Evolutionary conservation across 1,140 invertebrate genomes (phyloP).

Genomic region (Saxidomus purpurata): DNA sequence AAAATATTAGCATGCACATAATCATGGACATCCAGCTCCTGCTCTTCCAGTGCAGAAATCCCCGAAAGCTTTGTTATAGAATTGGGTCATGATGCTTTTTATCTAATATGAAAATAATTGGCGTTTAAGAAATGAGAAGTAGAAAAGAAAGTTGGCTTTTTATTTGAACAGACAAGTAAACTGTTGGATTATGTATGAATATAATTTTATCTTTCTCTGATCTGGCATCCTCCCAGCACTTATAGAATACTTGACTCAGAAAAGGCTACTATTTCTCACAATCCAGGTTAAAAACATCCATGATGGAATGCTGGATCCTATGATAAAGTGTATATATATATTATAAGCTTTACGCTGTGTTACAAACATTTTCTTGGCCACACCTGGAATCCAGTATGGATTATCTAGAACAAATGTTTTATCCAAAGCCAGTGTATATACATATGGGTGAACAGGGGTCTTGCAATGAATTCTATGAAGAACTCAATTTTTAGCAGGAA

Average conservation of each 20-base stretch:
- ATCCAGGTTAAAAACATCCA: not conserved
- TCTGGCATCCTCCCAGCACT: not conserved
- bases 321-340: not conserved
- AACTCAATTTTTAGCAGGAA: too few relatives aligned
- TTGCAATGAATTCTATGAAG: not conserved
- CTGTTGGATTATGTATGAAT: too few relatives aligned
- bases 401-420: not conserved
- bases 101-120: too few relatives aligned
- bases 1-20: too few relatives aligned
- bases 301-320: conserved; percentile 8
- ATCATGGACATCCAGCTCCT: too few relatives aligned
- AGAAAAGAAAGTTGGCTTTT: too few relatives aligned
- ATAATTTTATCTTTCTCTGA: not conserved
- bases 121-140: too few relatives aligned
- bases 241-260: conserved; percentile 36
- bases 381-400: conserved; percentile 30
- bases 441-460: not conserved
- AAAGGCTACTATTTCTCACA: conserved; percentile 15
- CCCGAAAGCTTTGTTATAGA: too few relatives aligned
- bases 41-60: too few relatives aligned
- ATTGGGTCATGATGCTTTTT: too few relatives aligned
- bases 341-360: not conserved
- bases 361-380: conserved; percentile 1
- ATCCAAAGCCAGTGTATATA: not conserved
- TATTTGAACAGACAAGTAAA: too few relatives aligned